phyloP scores from a whole-genome alignment of 2,888 invertebrate genomes.

The Cheilosia grossa region DNA sequence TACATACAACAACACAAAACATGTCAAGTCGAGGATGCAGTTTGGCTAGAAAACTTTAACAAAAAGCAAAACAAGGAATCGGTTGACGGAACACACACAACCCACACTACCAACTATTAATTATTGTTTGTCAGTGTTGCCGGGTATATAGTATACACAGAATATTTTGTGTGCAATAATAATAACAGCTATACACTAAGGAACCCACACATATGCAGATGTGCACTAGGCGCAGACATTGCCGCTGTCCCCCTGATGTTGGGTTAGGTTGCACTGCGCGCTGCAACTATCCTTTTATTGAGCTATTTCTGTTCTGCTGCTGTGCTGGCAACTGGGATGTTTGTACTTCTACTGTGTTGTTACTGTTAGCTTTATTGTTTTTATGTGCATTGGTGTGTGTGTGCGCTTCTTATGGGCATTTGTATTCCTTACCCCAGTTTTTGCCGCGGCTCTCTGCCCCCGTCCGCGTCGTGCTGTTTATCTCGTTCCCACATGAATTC shows the following conservation, averaged over 20 bases:
- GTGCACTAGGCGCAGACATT: background rate
- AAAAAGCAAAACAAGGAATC: slow-evolving; percentile 37
- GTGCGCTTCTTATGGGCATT: slow-evolving; percentile 9
- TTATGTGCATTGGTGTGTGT: slow-evolving; percentile 22
- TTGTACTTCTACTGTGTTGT: slow-evolving; percentile 27
- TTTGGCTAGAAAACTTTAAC: slow-evolving; percentile 28
- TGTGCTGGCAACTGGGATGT: background rate
- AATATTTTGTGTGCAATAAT: slow-evolving; percentile 38
- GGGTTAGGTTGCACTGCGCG: slow-evolving; percentile 6
- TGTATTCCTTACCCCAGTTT: slow-evolving; percentile 34
- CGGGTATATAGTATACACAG: slow-evolving; percentile 6
- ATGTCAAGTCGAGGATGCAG: slow-evolving; percentile 10
- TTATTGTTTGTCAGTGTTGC: slow-evolving; percentile 32
- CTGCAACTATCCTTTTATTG: background rate
- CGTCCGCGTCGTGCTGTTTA: background rate
- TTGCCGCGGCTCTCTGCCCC: background rate
- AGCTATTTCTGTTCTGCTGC: background rate
- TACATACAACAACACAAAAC: slow-evolving; percentile 17
- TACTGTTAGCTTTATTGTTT: slow-evolving; percentile 28
- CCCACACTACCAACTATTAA: slow-evolving; percentile 38
- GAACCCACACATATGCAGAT: slow-evolving; percentile 15
- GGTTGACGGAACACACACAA: slow-evolving; percentile 16
- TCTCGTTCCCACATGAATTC: slow-evolving; percentile 19
- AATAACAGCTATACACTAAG: slow-evolving; percentile 20
- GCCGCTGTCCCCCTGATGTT: background rate